Evolutionary conservation across 2,797 vertebrate species (phyloP).

Genomic region (Clamator glandarius): DNA sequence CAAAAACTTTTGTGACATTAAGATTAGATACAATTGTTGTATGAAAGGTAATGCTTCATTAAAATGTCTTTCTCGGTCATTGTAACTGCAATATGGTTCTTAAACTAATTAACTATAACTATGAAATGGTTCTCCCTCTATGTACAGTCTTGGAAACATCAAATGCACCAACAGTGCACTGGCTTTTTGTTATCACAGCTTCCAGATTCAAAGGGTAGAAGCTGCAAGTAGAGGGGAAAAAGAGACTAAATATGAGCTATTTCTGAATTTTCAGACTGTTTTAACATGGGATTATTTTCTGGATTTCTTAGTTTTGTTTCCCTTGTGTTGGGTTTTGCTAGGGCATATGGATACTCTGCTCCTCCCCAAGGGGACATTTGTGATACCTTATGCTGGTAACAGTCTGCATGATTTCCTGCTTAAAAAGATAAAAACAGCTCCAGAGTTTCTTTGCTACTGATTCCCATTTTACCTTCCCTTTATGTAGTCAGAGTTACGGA

Average conservation of each 20-base stretch:
- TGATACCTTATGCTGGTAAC: background rate
- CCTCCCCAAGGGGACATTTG: background rate
- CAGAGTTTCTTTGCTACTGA: background rate
- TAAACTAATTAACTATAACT: slow-evolving; percentile 41
- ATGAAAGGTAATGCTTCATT: slow-evolving; percentile 40
- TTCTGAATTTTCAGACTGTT: background rate
- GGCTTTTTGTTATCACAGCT: background rate
- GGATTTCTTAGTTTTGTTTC: background rate
- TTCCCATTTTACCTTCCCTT: background rate
- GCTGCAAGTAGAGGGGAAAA: background rate
- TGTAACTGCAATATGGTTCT: slow-evolving; percentile 2
- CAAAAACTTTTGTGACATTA: slow-evolving; percentile 37
- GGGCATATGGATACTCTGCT: background rate
- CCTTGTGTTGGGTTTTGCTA: accelerated
- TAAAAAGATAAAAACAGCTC: background rate
- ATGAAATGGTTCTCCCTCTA: slow-evolving; percentile 19
- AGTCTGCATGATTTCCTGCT: background rate
- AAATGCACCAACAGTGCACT: background rate
- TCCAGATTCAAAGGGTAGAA: slow-evolving; percentile 24
- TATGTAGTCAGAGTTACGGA: background rate
- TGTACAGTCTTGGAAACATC: background rate
- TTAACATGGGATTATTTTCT: background rate
- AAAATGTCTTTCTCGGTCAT: slow-evolving; percentile 48
- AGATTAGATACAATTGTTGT: slow-evolving; percentile 42
- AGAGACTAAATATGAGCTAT: background rate